Evolutionary conservation across 2,113 vertebrate species (phyloP).

Genomic region (Archocentrus centrarchus): DNA sequence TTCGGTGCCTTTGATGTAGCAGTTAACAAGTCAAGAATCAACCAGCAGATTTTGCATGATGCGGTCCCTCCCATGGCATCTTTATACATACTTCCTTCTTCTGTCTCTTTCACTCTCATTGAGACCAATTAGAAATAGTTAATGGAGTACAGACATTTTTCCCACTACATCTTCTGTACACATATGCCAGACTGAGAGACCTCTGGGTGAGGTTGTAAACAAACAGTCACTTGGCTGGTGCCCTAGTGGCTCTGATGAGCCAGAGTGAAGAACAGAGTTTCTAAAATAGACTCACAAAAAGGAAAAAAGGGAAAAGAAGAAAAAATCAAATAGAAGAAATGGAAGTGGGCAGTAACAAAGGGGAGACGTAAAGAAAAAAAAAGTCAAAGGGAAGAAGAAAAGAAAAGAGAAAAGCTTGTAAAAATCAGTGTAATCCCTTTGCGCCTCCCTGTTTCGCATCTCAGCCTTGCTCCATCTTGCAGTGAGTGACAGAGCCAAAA

Average conservation of each 20-base stretch:
- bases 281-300: background rate
- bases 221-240: constrained; percentile 29
- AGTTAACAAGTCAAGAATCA: constrained; percentile 4
- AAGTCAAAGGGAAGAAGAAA: background rate
- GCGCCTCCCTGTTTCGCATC: constrained; percentile 18
- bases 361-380: background rate
- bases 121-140: constrained; percentile 68
- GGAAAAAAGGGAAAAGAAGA: background rate
- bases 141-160: constrained; percentile 36
- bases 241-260: constrained; percentile 15
- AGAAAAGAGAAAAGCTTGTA: background rate
- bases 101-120: constrained; percentile 34
- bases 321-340: background rate
- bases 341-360: background rate
- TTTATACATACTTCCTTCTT: background rate
- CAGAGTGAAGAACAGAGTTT: background rate
- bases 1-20: background rate
- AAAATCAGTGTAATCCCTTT: constrained; percentile 21
- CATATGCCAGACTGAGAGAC: constrained; percentile 16
- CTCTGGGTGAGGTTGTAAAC: constrained; percentile 36
- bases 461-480: background rate
- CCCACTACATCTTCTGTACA: background rate
- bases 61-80: background rate
- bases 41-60: constrained; percentile 6
- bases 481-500: constrained; percentile 44